Percentiles rank a stretch among this genome's conserved stretches.
Conservation (phyloP, 2,797 vertebrate genomes). For the Halcyon badia region DNA sequence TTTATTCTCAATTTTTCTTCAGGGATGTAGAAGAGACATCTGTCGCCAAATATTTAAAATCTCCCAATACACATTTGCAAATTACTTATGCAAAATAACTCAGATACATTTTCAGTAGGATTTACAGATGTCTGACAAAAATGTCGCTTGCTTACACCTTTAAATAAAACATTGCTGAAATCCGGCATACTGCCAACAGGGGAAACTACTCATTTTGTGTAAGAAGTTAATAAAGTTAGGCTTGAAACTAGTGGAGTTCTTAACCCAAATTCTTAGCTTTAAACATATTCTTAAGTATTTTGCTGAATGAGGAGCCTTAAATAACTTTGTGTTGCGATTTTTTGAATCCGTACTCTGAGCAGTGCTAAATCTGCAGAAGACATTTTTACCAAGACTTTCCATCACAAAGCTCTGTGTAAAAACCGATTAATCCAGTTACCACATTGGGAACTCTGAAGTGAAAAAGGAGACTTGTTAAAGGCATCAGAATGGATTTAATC, state of each 20-base stretch:
- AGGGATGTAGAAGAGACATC: constrained; percentile 9
- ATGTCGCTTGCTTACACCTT: not conserved
- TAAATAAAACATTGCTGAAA: not conserved
- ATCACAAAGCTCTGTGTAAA: not conserved
- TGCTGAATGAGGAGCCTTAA: not conserved
- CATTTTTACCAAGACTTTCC: not conserved
- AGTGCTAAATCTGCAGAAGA: not conserved
- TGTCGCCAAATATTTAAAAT: constrained; percentile 26
- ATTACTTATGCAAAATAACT: constrained; percentile 11
- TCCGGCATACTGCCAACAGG: not conserved
- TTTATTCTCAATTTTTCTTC: constrained; percentile 19
- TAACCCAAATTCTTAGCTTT: not conserved
- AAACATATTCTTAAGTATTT: not conserved
- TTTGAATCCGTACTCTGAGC: not conserved
- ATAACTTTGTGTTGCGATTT: not conserved
- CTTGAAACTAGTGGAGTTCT: not conserved
- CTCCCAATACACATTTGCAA: not conserved
- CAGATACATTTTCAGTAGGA: not conserved
- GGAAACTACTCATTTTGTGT: not conserved
- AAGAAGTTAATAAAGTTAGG: not conserved
- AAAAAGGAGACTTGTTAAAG: not conserved
- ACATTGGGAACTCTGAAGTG: not conserved
- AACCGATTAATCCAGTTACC: not conserved
- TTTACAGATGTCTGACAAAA: not conserved
- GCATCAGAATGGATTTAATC: not conserved